A percentile compares a stretch with the other conserved stretches of the same genome.
phyloP scores from a whole-genome alignment of 2,797 vertebrate species.

The Manis pentadactyla region DNA sequence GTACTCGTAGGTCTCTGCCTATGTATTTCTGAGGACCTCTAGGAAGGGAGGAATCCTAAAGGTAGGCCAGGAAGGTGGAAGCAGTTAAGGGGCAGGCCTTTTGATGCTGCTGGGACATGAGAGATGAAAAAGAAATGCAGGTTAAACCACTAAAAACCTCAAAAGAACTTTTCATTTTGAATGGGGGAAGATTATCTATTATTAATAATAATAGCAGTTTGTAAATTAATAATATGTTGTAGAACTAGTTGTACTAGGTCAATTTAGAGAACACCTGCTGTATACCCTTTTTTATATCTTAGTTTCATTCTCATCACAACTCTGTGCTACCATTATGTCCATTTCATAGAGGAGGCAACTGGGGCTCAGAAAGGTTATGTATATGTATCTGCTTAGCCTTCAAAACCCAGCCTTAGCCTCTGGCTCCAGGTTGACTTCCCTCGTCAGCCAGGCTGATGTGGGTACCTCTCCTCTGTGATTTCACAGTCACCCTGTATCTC shows the following conservation, averaged over 20 bases:
- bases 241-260: neutral
- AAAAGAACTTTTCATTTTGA: neutral
- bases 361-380: neutral
- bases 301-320: neutral
- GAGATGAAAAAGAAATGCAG: neutral
- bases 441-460: too few relatives aligned
- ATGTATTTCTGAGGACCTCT: neutral
- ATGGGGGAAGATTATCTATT: neutral
- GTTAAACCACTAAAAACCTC: neutral
- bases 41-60: neutral
- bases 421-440: neutral
- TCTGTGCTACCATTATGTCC: neutral
- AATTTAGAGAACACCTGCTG: neutral
- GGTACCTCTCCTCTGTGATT: neutral
- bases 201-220: neutral
- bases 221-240: neutral
- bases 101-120: neutral
- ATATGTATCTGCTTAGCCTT: neutral
- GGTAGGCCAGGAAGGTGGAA: neutral
- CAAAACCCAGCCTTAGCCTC: neutral
- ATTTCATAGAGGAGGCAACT: neutral
- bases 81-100: neutral
- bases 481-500: neutral
- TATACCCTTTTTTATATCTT: neutral
- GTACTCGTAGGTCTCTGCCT: neutral